Percentiles rank a stretch among this genome's conserved stretches.
These are phyloP conservation scores for Xiphias gladius DNA, from an alignment of 2,113 vertebrate genomes.

Conservation along the genomic window DNA sequence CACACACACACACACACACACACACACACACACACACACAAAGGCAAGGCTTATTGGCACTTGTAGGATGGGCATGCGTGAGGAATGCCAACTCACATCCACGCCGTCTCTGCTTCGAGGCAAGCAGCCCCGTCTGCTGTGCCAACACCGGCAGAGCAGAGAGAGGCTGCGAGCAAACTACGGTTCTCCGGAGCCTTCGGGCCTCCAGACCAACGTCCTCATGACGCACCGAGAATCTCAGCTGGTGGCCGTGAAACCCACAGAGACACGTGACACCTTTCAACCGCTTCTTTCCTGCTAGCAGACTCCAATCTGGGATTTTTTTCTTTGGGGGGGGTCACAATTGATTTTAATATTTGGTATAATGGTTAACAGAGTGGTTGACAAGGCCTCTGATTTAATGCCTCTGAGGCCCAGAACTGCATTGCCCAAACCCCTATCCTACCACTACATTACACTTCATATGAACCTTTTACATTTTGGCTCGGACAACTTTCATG, in stretches of 20 bases:
- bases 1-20: conserved; percentile 22
- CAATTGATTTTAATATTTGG: background rate
- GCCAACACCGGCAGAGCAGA: conserved; percentile 33
- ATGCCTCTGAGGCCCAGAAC: background rate
- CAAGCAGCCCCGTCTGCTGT: conserved; percentile 2
- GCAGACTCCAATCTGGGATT: background rate
- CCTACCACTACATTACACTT: background rate
- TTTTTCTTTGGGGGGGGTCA: background rate
- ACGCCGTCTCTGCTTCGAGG: background rate
- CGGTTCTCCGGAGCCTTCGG: background rate
- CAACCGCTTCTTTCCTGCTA: background rate
- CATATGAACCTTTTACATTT: conserved; percentile 13
- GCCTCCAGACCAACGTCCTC: background rate
- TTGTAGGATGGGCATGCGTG: conserved; percentile 42
- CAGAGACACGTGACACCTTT: background rate
- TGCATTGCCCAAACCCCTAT: background rate
- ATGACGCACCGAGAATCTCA: conserved; percentile 14
- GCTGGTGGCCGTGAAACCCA: background rate
- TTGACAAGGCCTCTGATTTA: background rate
- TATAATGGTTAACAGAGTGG: background rate
- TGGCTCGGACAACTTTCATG: conserved; percentile 21
- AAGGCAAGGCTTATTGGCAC: conserved; percentile 44
- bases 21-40: conserved; percentile 32
- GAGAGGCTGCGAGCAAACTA: conserved; percentile 5
- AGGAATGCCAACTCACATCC: conserved; percentile 50